phyloP scores from a whole-genome alignment of 2,888 invertebrate species.

The Mimumesa dahlbomi region DNA sequence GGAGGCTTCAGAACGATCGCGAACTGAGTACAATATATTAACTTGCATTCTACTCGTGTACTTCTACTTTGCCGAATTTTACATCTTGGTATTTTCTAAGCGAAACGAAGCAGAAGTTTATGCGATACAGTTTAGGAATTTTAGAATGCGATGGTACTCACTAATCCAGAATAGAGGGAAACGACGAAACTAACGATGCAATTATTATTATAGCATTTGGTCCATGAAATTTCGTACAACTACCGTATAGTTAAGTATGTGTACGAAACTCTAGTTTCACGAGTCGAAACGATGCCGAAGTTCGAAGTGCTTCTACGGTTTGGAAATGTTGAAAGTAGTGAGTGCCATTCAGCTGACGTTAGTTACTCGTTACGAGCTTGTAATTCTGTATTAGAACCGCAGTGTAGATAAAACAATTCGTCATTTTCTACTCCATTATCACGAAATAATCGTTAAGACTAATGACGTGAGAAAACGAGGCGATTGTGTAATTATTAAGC shows the following conservation, averaged over 20 bases:
- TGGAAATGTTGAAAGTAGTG: too few species aligned
- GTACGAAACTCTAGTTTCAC: too few species aligned
- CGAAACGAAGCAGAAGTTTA: not conserved
- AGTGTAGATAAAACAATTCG: slow-evolving; percentile 42
- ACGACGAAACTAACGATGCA: slow-evolving; percentile 13
- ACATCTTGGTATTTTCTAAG: slow-evolving; percentile 5
- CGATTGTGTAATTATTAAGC: slow-evolving; percentile 45
- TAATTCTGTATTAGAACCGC: slow-evolving; percentile 17
- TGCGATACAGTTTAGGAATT: slow-evolving; percentile 3
- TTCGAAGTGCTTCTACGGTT: too few species aligned
- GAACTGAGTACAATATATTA: not conserved
- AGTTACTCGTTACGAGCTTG: slow-evolving; percentile 27
- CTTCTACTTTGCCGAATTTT: slow-evolving; percentile 11
- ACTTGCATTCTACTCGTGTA: slow-evolving; percentile 19
- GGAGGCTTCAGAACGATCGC: slow-evolving; percentile 17
- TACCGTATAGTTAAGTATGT: too few species aligned
- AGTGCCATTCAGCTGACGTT: slow-evolving; percentile 3
- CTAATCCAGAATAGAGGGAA: not conserved
- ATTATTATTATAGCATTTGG: not conserved
- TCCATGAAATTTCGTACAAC: too few species aligned
- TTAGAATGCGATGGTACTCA: slow-evolving; percentile 1
- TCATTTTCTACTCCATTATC: slow-evolving; percentile 35
- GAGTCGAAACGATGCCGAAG: too few species aligned
- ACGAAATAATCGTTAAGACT: slow-evolving; percentile 9
- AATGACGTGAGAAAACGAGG: slow-evolving; percentile 10